Base-by-base conservation (phyloP, 2,797 vertebrate species). In the Pseudopleuronectes americanus region DNA sequence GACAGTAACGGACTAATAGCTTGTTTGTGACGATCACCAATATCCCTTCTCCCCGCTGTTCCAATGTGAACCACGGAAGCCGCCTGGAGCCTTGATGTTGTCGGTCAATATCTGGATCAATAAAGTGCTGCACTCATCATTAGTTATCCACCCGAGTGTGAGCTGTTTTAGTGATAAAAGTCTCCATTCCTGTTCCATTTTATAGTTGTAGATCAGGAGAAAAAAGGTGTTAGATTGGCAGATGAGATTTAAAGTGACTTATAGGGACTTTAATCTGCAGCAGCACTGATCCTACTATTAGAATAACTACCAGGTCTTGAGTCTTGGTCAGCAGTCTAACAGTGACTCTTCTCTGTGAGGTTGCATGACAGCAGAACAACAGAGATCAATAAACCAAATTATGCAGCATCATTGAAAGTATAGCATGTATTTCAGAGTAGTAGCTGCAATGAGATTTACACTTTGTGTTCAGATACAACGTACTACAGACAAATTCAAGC, bases 21-120 rank as follows among this genome's bases (percentile, higher is more conserved):
- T 23, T 33, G 8, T 41, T 43, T 68, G 26, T 21, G 43, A 49
- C 6, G 3, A 9, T 45, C 33, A 19, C 9, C 36, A 64, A 19
- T 54, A 41, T 6, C 13, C 21, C 2, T 4, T 6, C 53, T 33
- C 59, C 8, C 9, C n/a, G 8, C 19, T 36, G 56, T 80, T 76
- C 36, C 79, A 56, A 64, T 74, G 58, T 60, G 38, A 68, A 79
- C 64, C 58, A 49, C 21, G 56, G 21, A 64, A 36, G 6, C 47
- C 38, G n/a, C 58, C 16, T 4, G 3, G 4, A 4, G 38, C 48
- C 10, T 51, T 48, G 56, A 31, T 55, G 76, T 16, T 52, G 17
- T 4, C 8, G 2, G 19, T 86, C 80, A 74, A 83, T 85, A 75
- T 23, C 53, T 62, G 24, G 64, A 81, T 87, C 77, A 57, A 84